Evolutionary conservation across 2,113 vertebrate species (phyloP), one percentile per base, ranked within the genome.

Genomic region (Mola mola): DNA sequence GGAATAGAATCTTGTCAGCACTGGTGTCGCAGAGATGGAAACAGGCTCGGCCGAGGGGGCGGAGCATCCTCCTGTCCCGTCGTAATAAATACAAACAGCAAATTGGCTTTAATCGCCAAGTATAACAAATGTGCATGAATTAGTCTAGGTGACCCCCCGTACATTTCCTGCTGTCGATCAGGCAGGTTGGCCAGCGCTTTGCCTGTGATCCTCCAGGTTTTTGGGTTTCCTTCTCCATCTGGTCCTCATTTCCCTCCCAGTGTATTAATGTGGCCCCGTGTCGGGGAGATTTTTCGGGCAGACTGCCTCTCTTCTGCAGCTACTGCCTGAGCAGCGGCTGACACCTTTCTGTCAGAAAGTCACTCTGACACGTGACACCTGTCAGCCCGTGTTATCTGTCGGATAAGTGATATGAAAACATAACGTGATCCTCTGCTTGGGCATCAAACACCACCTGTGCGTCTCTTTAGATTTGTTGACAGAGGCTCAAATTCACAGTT

Each of bases 141-240:
- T 11, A 52, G 57, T 24, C 31, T 36, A n/a, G 20, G 61, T 74
- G 72, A 53, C 7, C 12, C 15, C 57, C 22, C 4, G 13, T 66
- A 70, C 76, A 64, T 80, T 75, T 84, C 81, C 79, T 78, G 75
- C 84, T 48, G 29, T 74, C 66, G 50, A 19, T 71, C 59, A 62
- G 4, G 28, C 65, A 64, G 79, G 68, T 74, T 50, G 20, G 25
- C 47, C 5, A 28, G 34, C 44, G 22, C 50, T 55, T 25, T 44
- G 28, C 56, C 19, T 43, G 61, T 60, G 37, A 49, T 81, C 29
- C 78, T 20, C 16, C 22, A n/a, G 3, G 9, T 44, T 22, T 8
- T 47, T 41, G n/a, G n/a, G 5, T 28, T 25, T 53, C 2, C 37
- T 4, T 5, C 24, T 49, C 51, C 81, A 85, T 82, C 78, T 88